Base-by-base conservation (phyloP, 1,140 invertebrate species). In the Batillaria attramentaria region DNA sequence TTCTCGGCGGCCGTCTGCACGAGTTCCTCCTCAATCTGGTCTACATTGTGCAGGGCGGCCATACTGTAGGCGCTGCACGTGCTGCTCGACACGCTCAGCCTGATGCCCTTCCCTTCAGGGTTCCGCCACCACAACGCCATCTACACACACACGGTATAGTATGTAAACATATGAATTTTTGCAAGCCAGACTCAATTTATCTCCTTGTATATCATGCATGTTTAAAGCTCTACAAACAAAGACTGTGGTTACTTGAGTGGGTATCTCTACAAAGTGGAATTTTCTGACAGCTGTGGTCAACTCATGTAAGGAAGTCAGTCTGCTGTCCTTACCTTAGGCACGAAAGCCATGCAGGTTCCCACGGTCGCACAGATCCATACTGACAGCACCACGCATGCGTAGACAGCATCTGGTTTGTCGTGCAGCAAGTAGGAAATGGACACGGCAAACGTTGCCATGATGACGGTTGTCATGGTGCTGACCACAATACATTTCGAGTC, bases 291-390 rank as follows among this genome's bases (percentile, higher is more conserved):
- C 37, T 18, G 16, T 39, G 42, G 8, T 24, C 42, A 6, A 33
- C 13, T 42, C 13, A 13, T 66, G 13, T 66, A 66, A 18, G 13
- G 10, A 66, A 66, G 33, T 31, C 20, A 66, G 13, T n/a, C 54
- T n/a, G 3, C 43, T 20, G 24, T 10, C 70, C 80, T 84, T 84
- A 92, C 92, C 91, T 97, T 97, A 16, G 96, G 96, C 73, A 97
- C 90, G 87, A 97, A 97, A 33, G 97, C 92, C 74, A 97, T 91
- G 85, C 95, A 95, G 10, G 97, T 91, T 0, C 95, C 96, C 2
- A 95, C 94, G 3, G 95, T 96, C 0, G 96, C 96, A 3, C 95
- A 95, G 31, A 86, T 37, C 54, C 83, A 84, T 20, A 86, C 82
- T 1, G 78, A 72, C 33, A 84, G 43, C 42, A 83, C 81, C 43